Evolutionary conservation across 2,113 vertebrate species (phyloP).

Genomic region (Chrysemys picta): DNA sequence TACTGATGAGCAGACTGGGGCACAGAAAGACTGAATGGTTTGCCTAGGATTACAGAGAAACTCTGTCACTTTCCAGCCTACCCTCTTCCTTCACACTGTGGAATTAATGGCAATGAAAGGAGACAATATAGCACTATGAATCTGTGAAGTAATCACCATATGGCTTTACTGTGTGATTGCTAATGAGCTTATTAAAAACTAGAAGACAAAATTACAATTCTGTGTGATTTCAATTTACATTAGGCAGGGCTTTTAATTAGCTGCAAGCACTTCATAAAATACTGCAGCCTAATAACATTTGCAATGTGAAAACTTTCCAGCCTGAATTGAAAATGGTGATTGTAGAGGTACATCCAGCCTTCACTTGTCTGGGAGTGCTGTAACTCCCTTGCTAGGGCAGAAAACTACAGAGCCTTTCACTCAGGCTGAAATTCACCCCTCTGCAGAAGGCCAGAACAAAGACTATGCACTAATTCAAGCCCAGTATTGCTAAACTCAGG

Average conservation of each 20-base stretch:
- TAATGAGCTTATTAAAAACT: slow-evolving; percentile 24
- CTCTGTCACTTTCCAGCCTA: not conserved
- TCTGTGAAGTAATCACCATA: slow-evolving; percentile 25
- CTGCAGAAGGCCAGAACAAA: not conserved
- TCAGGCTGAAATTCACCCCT: not conserved
- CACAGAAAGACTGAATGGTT: not conserved
- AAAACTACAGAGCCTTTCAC: not conserved
- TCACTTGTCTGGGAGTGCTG: not conserved
- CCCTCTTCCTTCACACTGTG: not conserved
- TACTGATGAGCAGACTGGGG: not conserved
- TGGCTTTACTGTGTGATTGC: not conserved
- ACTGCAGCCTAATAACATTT: not conserved
- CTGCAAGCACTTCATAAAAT: not conserved
- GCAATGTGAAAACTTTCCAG: not conserved
- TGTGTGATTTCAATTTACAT: not conserved
- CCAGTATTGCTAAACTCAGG: not conserved
- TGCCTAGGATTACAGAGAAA: not conserved
- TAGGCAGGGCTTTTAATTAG: not conserved
- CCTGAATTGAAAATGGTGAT: not conserved
- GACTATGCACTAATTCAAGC: not conserved
- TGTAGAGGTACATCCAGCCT: not conserved
- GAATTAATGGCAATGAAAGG: not conserved
- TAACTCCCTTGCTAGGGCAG: not conserved
- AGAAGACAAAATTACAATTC: not conserved
- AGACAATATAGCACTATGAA: not conserved